Evolutionary conservation across 2,888 invertebrate genomes (phyloP), one percentile per base, ranked within the genome.

Genomic region (Escarpia spicata): DNA sequence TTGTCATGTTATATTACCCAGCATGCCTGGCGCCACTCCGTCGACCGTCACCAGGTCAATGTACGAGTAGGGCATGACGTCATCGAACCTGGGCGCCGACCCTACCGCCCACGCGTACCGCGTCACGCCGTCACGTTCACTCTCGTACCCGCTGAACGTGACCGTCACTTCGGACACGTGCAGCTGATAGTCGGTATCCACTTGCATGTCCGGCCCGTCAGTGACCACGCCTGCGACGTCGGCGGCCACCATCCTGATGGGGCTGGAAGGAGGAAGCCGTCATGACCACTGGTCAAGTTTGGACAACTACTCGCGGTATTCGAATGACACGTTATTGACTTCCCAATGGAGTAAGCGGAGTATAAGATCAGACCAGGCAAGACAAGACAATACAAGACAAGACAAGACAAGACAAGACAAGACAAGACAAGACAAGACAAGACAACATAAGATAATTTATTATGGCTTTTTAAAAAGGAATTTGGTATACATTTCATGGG

Each of bases 61-160:
- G n/a, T n/a, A 31, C 31, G 90, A 31, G 92, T 94, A 95, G 10
- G 94, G 94, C 93, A 94, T 93, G 15, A 95, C 92, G 37, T 95
- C 95, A 91, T 95, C 94, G 2, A 92, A 94, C n/a, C 94, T 94
- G 44, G 95, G 94, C 52, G 92, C 92, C 1, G 95, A 94, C 1
- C 95, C 95, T 8, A 95, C 93, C 10, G 95, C 95, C 95, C 95
- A 95, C 92, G 94, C 94, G 93, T 94, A 95, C 52, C 92, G 92
- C 90, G 93, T 93, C 26, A 95, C 93, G 15, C 95, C 95, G 92
- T 95, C 93, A 19, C 94, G 92, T 75, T 93, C 93, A 92, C 95
- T 95, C 58, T 94, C 92, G 92, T 95, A 95, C 12, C 94, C 94
- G 90, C 91, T 92, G 93, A 95, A 95, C 93, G 94, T 94, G 4